Base-by-base conservation (phyloP, 1,140 invertebrate species). In the Anastrepha obliqua region DNA sequence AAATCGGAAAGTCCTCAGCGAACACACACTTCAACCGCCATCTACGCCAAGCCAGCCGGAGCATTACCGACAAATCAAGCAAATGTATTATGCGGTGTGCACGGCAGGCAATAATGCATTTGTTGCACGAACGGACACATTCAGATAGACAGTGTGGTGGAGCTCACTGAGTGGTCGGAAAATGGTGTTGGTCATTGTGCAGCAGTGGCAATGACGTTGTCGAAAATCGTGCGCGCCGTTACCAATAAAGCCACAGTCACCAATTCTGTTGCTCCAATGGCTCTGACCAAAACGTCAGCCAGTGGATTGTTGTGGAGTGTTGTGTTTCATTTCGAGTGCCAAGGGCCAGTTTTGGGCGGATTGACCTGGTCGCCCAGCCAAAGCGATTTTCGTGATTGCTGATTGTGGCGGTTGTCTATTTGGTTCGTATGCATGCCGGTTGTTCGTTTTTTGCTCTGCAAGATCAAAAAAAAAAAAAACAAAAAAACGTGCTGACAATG, bases 51-150 rank as follows among this genome's bases (percentile, higher is more conserved):
- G 60, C 70, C 70, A 13, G 60, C 70, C 70, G 17, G 42, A 47
- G 70, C 70, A 74, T 74, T 74, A 51, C 70, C 44, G 70, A 4
- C 70, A 74, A 74, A 74, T 74, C 70, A 47, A 74, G 11, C 70
- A n/a, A 15, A 74, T 74, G 2, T 74, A 47, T 74, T 74, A 47
- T 74, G 15, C 70, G 11, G 13, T 74, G 17, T 47, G 42, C 42
- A 74, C 44, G 15, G 15, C 70, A 51, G 47, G 42, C 42, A 74
- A 74, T 74, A 74, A 47, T 74, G 70, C 70, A 74, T 74, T 74
- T 74, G 70, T n/a, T 47, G 42, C 70, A 74, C 44, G 70, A 74
- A 74, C 4, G 42, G 13, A 9, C 65, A 67, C 65, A 67, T 20
- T 67, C 39, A 42, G 29, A 39, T 44, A 67, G 65, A 3, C 9